Base-by-base conservation (phyloP, 2,888 invertebrate species). In the Dexiosoma caninum region DNA sequence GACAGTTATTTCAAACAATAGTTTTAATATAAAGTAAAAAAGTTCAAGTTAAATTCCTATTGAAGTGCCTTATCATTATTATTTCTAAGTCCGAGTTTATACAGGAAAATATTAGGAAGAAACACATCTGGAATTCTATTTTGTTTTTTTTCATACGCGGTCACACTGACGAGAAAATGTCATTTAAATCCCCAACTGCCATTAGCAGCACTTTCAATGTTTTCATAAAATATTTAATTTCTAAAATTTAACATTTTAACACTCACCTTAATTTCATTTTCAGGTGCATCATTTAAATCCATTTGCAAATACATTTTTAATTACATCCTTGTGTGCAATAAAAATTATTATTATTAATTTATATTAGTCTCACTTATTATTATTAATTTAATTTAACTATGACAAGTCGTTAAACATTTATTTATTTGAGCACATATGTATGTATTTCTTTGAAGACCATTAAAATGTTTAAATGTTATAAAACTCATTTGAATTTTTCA, bases 221-320 rank as follows among this genome's bases (percentile, higher is more conserved):
- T 66, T 60, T 44, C 21, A 51, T 66, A 16, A 37, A 27, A 49
- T 66, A 37, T 37, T 40, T 16, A 23, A 14, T 19, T 27, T 46
- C 8, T 23, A 27, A 40, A 19, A 35, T n/a, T 27, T 23, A 30
- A 23, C 35, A 2, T 16, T 14, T 10, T 0, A 62, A 6, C 23
- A 72, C 78, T 67, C 77, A 84, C 84, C 84, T 84, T 84, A 32
- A 84, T 76, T 80, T 84, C 84, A 53, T 74, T 74, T 70, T 78
- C 78, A 59, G 78, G 79, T 32, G 55, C 74, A 19, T 76, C 82
- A 46, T 69, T 76, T 60, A 84, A 80, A 82, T 84, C 84, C 84
- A 84, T 83, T 83, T 84, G 83, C 62, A 84, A 74, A 74, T 83
- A 84, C 83, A 84, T 81, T 60, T 81, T 71, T 78, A 80, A 59